These are phyloP conservation scores for Salvelinus sp. DNA, from an alignment of 2,113 vertebrate species.

Conservation along the genomic window DNA sequence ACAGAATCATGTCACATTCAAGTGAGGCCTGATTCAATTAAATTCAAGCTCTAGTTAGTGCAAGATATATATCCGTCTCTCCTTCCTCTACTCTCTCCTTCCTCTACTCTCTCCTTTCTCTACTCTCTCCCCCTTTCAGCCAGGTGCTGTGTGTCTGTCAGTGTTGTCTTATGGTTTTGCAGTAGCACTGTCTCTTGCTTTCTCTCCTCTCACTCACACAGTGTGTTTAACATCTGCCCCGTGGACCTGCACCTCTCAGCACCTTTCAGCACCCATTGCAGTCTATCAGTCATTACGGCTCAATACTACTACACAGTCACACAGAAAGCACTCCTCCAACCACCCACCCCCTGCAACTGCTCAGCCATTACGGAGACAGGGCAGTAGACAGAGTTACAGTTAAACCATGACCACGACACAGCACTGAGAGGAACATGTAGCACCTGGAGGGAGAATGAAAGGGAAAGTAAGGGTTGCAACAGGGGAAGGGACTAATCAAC, in stretches of 20 bases:
- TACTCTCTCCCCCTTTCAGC: constrained; percentile 18
- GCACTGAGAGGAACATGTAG: constrained; percentile 33
- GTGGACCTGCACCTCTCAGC: constrained; percentile 39
- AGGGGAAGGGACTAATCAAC: not conserved
- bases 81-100: constrained; percentile 22
- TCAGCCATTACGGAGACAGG: constrained; percentile 4
- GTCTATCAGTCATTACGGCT: not conserved
- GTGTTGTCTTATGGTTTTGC: constrained; percentile 38
- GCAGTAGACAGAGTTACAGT: constrained; percentile 10
- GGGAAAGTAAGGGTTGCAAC: not conserved
- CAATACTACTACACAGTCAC: not conserved
- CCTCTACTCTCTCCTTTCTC: constrained; percentile 43
- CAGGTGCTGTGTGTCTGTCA: constrained; percentile 28
- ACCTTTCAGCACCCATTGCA: constrained; percentile 47
- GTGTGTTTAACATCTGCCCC: constrained; percentile 68
- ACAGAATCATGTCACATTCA: constrained; percentile 45
- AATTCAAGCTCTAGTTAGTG: constrained; percentile 33
- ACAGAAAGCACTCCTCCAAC: constrained; percentile 12
- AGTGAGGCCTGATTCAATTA: constrained; percentile 27
- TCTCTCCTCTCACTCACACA: constrained; percentile 55
- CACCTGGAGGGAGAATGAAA: constrained; percentile 42
- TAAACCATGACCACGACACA: constrained; percentile 28
- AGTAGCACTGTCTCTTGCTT: constrained; percentile 46
- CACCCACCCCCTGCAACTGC: constrained; percentile 24
- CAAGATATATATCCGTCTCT: constrained; percentile 1